Percentiles rank a stretch among this genome's conserved stretches.
Evolutionary conservation across 2,113 vertebrate species (phyloP).

Genomic region (Tragelaphus imberbis): DNA sequence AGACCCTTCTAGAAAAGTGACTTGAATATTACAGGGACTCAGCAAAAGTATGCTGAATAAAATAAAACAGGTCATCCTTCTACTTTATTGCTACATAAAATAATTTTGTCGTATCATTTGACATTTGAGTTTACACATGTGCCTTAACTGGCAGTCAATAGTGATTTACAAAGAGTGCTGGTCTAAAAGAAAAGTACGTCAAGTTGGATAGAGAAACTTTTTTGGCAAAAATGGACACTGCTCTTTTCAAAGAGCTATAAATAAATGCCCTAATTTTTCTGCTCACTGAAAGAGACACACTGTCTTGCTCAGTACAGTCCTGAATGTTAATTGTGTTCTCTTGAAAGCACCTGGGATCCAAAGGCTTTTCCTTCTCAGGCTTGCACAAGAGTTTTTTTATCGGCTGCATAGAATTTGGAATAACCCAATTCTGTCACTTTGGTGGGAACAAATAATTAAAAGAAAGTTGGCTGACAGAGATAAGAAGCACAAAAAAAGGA

Average conservation of each 20-base stretch:
- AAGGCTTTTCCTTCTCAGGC: slow-evolving; percentile 39
- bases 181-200: slow-evolving; percentile 40
- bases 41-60: neutral
- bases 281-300: slow-evolving; percentile 46
- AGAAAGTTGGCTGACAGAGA: slow-evolving; percentile 68
- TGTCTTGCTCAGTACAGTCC: slow-evolving; percentile 48
- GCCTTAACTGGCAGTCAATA: neutral
- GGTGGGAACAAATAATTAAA: slow-evolving; percentile 66
- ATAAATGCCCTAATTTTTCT: slow-evolving; percentile 56
- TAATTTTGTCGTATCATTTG: neutral
- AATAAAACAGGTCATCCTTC: neutral
- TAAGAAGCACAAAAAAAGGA: slow-evolving; percentile 33
- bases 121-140: slow-evolving; percentile 4
- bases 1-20: neutral
- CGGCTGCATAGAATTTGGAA: slow-evolving; percentile 22
- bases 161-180: slow-evolving; percentile 28
- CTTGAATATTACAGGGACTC: neutral
- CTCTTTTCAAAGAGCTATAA: slow-evolving; percentile 67
- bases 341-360: slow-evolving; percentile 71
- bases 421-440: slow-evolving; percentile 69
- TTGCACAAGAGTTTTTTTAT: slow-evolving; percentile 58
- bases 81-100: neutral
- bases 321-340: slow-evolving; percentile 70
- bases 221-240: slow-evolving; percentile 42
- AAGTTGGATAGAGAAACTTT: slow-evolving; percentile 38